Evolutionary conservation across 2,888 invertebrate species (phyloP).

Genomic region (Ophioninae sp.): DNA sequence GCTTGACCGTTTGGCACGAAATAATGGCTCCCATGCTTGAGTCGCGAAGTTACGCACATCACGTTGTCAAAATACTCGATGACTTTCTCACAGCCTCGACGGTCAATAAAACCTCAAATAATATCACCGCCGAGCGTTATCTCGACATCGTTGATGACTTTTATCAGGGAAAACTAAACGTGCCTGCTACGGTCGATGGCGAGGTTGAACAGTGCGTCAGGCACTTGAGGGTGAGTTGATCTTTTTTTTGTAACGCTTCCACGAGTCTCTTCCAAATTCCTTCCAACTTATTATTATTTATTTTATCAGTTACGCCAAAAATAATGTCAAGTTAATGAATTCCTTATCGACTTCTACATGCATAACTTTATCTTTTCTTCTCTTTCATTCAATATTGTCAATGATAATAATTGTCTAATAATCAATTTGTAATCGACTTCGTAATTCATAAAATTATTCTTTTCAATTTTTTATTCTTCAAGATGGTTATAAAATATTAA

Average conservation of each 20-base stretch:
- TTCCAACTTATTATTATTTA: background rate
- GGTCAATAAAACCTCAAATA: slow-evolving; percentile 77
- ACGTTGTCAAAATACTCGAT: slow-evolving; percentile 85
- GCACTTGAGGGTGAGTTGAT: slow-evolving; percentile 83
- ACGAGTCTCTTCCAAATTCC: background rate
- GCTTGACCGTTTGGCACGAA: slow-evolving; percentile 89
- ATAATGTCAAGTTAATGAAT: too few species aligned
- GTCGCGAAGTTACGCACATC: slow-evolving; percentile 87
- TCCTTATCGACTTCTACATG: too few species aligned
- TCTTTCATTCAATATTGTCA: too few species aligned
- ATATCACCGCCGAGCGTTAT: slow-evolving; percentile 83
- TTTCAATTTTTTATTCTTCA: too few species aligned
- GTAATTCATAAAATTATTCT: too few species aligned
- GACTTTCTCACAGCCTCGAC: slow-evolving; percentile 80
- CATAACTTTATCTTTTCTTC: too few species aligned
- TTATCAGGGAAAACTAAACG: slow-evolving; percentile 83
- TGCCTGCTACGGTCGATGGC: slow-evolving; percentile 83
- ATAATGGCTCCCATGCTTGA: slow-evolving; percentile 88
- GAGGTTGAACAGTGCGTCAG: slow-evolving; percentile 83
- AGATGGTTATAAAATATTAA: too few species aligned
- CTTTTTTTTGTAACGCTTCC: slow-evolving; percentile 47
- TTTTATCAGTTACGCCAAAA: too few species aligned
- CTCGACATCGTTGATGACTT: slow-evolving; percentile 84
- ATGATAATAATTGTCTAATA: too few species aligned
- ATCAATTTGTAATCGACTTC: too few species aligned